Percentiles rank a stretch among this genome's conserved stretches.
phyloP scores from a whole-genome alignment of 2,113 vertebrate species.

The Sterna hirundo region DNA sequence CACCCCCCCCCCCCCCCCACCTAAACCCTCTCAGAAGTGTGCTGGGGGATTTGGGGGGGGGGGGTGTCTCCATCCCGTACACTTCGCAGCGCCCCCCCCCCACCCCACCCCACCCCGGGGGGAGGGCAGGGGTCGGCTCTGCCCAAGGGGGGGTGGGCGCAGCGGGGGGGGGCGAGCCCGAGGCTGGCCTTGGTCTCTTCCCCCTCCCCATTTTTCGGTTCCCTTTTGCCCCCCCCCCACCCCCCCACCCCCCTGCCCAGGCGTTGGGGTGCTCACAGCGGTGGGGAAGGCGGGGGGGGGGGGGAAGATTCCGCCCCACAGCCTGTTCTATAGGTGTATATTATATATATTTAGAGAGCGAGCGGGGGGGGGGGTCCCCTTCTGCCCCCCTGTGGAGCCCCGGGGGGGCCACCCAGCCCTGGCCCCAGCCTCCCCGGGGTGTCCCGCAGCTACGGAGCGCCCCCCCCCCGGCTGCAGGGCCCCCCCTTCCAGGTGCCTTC shows the following conservation, averaged over 20 bases:
- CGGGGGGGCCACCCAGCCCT: background rate
- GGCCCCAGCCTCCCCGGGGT: background rate
- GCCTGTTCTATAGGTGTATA: slow-evolving; percentile 73
- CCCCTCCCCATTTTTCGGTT: background rate
- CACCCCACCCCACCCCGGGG: too few relatives aligned
- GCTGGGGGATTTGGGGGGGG: too few relatives aligned
- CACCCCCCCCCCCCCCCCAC: too few relatives aligned
- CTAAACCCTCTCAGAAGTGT: too few relatives aligned
- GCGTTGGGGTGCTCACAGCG: background rate
- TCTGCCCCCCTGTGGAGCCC: background rate
- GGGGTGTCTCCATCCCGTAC: background rate
- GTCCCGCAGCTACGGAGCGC: background rate
- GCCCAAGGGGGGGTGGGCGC: background rate
- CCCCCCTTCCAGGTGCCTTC: slow-evolving; percentile 12
- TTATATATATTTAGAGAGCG: slow-evolving; percentile 75
- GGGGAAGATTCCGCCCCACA: slow-evolving; percentile 37
- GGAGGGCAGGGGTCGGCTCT: background rate
- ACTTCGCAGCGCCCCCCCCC: background rate
- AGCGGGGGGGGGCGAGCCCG: background rate
- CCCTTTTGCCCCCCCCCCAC: background rate
- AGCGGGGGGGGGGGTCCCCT: background rate
- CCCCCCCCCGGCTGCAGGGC: too few relatives aligned
- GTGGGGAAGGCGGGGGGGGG: background rate
- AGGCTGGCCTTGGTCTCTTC: slow-evolving; percentile 45
- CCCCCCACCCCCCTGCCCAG: background rate